Evolutionary conservation across 2,888 invertebrate genomes (phyloP).

Genomic region (Gryllus longicercus): DNA sequence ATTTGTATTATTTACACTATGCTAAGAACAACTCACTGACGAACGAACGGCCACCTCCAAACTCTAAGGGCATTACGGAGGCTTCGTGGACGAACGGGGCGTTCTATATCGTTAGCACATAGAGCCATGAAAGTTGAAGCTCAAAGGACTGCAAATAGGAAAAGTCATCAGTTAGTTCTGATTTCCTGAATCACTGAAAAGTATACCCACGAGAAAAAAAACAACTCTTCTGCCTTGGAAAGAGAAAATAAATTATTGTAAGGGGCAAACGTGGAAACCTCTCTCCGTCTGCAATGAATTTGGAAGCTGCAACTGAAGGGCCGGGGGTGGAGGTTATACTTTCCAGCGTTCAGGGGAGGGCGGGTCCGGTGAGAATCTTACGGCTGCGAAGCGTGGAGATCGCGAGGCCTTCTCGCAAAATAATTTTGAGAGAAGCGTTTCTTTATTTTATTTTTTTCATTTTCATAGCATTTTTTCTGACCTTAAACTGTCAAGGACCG

Average conservation of each 20-base stretch:
- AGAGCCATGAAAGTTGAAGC: constrained; percentile 6
- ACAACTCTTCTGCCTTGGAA: not conserved
- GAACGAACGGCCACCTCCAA: too few species aligned
- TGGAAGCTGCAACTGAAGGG: not conserved
- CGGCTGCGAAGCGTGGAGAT: too few species aligned
- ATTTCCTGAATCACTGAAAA: not conserved
- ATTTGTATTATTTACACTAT: too few species aligned
- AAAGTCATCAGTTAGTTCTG: not conserved
- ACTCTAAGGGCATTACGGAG: not conserved
- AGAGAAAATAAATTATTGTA: not conserved
- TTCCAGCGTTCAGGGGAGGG: too few species aligned
- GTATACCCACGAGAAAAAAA: not conserved
- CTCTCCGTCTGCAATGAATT: not conserved
- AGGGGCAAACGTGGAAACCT: not conserved
- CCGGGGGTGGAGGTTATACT: too few species aligned
- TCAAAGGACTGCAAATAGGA: constrained; percentile 5
- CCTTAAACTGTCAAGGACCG: too few species aligned
- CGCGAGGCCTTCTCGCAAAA: too few species aligned
- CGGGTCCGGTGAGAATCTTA: too few species aligned
- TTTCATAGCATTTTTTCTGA: too few species aligned
- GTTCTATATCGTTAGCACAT: constrained; percentile 17
- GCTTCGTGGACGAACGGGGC: not conserved
- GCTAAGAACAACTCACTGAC: too few species aligned
- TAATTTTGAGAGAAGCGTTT: too few species aligned
- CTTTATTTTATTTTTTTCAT: too few species aligned